Evolutionary conservation across 2,888 invertebrate species (phyloP).

Genomic region (Globia sparganii): DNA sequence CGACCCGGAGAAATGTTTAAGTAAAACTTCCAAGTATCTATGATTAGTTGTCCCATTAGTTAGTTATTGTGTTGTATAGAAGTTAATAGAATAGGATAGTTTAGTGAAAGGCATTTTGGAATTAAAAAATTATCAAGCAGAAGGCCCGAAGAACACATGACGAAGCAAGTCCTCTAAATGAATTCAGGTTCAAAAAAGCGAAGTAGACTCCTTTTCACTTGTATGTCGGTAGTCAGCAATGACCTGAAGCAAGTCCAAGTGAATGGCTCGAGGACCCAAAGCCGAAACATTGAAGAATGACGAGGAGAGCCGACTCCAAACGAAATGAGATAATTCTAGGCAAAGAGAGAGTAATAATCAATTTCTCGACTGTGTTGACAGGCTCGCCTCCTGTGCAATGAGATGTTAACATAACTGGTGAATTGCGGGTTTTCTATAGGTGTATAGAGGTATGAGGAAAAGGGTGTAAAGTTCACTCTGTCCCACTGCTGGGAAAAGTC

Average conservation of each 20-base stretch:
- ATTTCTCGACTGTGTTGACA: background rate
- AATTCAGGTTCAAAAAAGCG: background rate
- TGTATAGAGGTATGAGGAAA: too few relatives aligned
- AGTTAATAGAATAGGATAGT: background rate
- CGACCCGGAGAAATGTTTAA: conserved; percentile 47
- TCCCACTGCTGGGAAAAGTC: background rate
- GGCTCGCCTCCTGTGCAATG: too few relatives aligned
- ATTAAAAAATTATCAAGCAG: background rate
- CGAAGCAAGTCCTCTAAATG: background rate
- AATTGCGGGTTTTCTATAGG: too few relatives aligned
- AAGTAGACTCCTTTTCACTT: background rate
- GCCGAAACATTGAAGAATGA: background rate
- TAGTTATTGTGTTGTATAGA: conserved; percentile 11
- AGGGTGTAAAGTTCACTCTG: too few relatives aligned
- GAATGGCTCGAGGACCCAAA: background rate
- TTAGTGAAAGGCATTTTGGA: background rate
- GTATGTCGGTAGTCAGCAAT: background rate
- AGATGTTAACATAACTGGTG: too few relatives aligned
- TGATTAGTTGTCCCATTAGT: conserved; percentile 51
- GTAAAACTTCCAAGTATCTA: conserved; percentile 53
- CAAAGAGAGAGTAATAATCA: background rate
- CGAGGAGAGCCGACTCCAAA: background rate
- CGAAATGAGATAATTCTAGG: background rate
- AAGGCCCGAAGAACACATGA: background rate
- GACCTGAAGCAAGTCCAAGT: background rate